A percentile compares a stretch with the other conserved stretches of the same genome.
Evolutionary conservation across 2,797 vertebrate species (phyloP).

Genomic region (Botia kubotai): DNA sequence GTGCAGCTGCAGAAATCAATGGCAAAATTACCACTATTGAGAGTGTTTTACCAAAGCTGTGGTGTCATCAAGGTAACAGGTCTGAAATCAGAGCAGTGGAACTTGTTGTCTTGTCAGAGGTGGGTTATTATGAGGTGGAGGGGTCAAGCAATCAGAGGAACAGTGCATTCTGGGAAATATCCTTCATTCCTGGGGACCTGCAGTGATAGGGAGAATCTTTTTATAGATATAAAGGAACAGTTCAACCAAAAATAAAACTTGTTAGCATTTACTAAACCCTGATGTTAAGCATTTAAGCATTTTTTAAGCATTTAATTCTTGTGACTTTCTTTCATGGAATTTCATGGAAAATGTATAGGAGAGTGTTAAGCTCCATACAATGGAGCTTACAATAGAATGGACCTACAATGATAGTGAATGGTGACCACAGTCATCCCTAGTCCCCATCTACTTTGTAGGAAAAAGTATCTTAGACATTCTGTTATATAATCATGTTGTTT

Average conservation of each 20-base stretch:
- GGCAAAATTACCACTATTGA: conserved; percentile 50
- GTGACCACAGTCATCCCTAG: neutral
- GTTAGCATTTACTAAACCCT: neutral
- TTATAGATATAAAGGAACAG: neutral
- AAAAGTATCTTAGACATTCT: neutral
- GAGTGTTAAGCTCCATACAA: neutral
- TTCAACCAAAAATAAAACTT: neutral
- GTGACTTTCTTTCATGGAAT: neutral
- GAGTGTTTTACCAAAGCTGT: conserved; percentile 21
- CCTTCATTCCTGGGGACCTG: conserved; percentile 14
- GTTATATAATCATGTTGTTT: neutral
- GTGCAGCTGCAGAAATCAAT: conserved; percentile 54
- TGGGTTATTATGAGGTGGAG: conserved; percentile 40
- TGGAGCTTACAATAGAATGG: no score
- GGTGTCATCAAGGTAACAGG: conserved; percentile 43
- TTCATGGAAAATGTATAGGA: neutral
- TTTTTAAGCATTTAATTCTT: neutral
- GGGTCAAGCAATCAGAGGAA: conserved; percentile 34
- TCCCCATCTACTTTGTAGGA: neutral
- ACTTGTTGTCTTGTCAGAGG: conserved; percentile 37
- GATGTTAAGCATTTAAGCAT: no score
- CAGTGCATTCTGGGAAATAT: conserved; percentile 36
- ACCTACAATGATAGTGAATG: neutral
- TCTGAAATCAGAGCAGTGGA: conserved; percentile 28
- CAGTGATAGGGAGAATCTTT: neutral